Base-by-base conservation (phyloP, 2,113 vertebrate species). In the Procavia capensis region DNA sequence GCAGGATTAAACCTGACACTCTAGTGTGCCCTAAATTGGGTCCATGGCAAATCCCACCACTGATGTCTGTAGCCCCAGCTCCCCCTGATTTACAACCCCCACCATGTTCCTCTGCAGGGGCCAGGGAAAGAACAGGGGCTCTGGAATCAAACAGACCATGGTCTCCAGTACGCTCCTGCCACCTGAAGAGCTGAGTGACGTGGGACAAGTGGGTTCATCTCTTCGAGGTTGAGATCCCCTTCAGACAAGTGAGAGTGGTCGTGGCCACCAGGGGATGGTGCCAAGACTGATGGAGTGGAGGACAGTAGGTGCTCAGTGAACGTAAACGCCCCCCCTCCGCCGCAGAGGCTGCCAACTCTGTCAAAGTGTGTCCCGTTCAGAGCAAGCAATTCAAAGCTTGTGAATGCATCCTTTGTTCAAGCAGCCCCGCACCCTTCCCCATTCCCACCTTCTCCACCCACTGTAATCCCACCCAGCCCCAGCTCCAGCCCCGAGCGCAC, bases 311-410 rank as follows among this genome's bases (percentile, higher is more conserved):
- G 6, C 63, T 75, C 79, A 20, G 29, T 14, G 17, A 74, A 13
- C 7, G 3, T 31, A 5, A 79, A 50, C 9, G 34, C 80, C 10
- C 4, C 16, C 22, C 0, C 34, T n/a, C n/a, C n/a, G n/a, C 24
- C 0, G 1, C 24, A 47, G 54, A 57, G 34, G 34, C 0, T 74
- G 0, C 36, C 24, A 45, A 17, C 45, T 36, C 50, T 11, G 0
- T 6, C 9, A 76, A 76, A 24, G 5, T 64, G 41, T 13, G 5
- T 9, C 43, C 41, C 57, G 0, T 13, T 27, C 68, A 68, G 78
- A 88, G 11, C 11, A 3, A 8, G 43, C 29, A 6, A 4, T 29
- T 59, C 14, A 10, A 10, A 8, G 36, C 31, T 25, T 34, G 24
- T 36, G 41, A 85, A 45, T 50, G 34, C 47, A 6, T n/a, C 39